Base-by-base conservation (phyloP, 2,888 invertebrate species). In the Rhynchonema sp. region DNA sequence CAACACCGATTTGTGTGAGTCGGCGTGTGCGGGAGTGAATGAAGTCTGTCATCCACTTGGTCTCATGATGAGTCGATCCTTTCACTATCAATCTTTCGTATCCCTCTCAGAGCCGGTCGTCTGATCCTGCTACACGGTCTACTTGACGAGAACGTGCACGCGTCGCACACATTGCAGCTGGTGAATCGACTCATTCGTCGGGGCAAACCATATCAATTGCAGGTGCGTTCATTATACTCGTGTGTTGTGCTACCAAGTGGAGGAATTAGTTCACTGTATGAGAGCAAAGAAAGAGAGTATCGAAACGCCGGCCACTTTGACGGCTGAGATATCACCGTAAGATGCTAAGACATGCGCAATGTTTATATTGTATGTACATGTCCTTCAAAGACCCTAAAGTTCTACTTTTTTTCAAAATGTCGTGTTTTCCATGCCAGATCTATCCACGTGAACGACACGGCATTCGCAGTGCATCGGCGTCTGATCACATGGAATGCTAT, bases 401-500 rank as follows among this genome's bases (percentile, higher is more conserved):
- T 46, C 26, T 27, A 52, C 20, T 63, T 46, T 30, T 49, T 52
- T 46, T 27, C 46, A 28, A 29, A 28, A 25, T n/a, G 27, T 63
- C 29, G 38, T 22, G 55, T 27, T 2, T 49, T 25, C 27, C 65
- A 57, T 60, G 61, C 70, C 70, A 80, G 80, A 82, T 98, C 26
- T 98, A 94, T 74, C 96, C 98, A 0, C 86, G 86, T 64, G 98
- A 98, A 74, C 80, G 98, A 64, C 98, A 98, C 74, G 94, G 94
- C 23, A 80, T 98, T 27, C 80, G 96, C 61, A 87, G 87, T 70
- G 80, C 89, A 72, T 89, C 90, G 76, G 87, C 90, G 38, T 90
- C 87, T 68, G 90, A 90, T 76, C 94, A 96, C 76, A 92, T 92
- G 75, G 94, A 96, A n/a, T n/a, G n/a, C n/a, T n/a, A n/a, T n/a